Evolutionary conservation across 2,888 invertebrate genomes (phyloP).

Genomic region (Eupithecia dodoneata): DNA sequence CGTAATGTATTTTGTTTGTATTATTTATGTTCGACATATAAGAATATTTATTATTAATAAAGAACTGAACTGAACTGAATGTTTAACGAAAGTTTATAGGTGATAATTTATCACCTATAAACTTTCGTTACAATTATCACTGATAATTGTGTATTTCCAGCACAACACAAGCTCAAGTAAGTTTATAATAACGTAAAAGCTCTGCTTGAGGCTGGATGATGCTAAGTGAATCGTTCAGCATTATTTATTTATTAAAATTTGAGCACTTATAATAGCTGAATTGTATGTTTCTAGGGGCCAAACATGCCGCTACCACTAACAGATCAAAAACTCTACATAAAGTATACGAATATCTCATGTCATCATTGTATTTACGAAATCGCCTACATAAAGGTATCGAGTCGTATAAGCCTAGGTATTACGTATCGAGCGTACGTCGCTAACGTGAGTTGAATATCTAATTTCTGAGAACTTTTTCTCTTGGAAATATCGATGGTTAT

Average conservation of each 20-base stretch:
- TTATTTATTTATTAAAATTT: background rate
- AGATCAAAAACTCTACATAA: background rate
- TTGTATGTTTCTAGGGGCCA: no score
- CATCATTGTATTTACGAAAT: constrained; percentile 21
- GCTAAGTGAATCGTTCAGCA: background rate
- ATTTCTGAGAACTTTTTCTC: constrained; percentile 44
- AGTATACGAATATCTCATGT: background rate
- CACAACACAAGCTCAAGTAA: background rate
- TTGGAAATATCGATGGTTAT: constrained; percentile 44
- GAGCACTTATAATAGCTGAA: no score
- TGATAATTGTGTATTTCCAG: background rate
- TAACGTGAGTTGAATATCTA: constrained; percentile 43
- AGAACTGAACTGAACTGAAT: background rate
- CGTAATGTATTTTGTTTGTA: no score
- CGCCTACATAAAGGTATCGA: constrained; percentile 26
- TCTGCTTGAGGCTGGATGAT: background rate
- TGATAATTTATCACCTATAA: no score
- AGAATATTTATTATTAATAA: no score
- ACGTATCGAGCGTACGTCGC: constrained; percentile 38
- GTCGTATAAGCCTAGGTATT: constrained; percentile 37
- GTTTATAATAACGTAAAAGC: background rate
- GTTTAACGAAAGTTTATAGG: background rate
- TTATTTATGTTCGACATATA: no score
- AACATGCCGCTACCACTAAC: background rate
- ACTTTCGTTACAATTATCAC: no score